Percentiles rank a stretch among this genome's conserved stretches.
Conservation (phyloP, 2,113 vertebrate genomes). For the Brachyhypopomus gauderio region DNA sequence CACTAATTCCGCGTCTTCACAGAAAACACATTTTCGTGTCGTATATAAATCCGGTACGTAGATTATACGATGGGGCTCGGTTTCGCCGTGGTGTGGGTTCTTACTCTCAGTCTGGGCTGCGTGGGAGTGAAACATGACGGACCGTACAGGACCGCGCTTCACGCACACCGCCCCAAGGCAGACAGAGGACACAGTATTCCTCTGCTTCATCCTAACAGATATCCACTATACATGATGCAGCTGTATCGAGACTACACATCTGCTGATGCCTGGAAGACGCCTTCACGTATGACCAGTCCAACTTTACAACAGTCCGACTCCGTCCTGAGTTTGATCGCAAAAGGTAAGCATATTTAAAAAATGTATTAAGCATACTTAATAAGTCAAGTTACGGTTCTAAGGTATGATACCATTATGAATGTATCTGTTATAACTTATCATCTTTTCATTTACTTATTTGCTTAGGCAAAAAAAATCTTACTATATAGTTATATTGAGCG, state of each 20-base stretch:
- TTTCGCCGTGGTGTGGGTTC: conserved; percentile 4
- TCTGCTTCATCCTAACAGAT: conserved; percentile 49
- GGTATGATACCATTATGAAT: no score
- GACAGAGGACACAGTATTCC: conserved; percentile 49
- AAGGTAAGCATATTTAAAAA: conserved; percentile 74
- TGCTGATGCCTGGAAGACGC: conserved; percentile 31
- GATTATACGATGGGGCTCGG: conserved; percentile 11
- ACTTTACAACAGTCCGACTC: conserved; percentile 69
- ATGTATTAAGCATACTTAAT: no score
- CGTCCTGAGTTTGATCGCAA: conserved; percentile 78
- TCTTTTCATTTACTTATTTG: no score
- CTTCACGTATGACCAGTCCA: conserved; percentile 33
- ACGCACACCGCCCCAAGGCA: not conserved
- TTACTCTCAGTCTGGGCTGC: conserved; percentile 31
- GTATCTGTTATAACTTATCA: no score
- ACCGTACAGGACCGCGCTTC: conserved; percentile 13
- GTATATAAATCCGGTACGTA: not conserved
- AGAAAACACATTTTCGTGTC: not conserved
- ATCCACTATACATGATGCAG: conserved; percentile 84
- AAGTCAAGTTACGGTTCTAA: no score
- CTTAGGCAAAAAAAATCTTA: no score
- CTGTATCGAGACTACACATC: conserved; percentile 74
- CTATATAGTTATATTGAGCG: no score
- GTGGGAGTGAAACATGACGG: not conserved
- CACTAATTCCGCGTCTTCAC: not conserved